Evolutionary conservation across 2,797 vertebrate genomes (phyloP).

Genomic region (Acipenser oxyrinchus): DNA sequence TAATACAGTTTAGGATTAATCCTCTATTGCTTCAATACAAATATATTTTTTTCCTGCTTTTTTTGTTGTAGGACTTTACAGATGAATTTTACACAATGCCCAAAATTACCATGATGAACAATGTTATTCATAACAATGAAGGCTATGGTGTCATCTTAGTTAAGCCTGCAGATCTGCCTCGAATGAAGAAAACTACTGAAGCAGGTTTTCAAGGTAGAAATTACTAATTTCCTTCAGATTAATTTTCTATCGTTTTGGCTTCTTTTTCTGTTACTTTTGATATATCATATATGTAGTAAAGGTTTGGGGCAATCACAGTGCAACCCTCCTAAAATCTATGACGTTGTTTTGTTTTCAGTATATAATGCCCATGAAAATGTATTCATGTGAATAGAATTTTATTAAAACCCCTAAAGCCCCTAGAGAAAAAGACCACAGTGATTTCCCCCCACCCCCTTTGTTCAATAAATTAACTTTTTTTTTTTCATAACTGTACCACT

Average conservation of each 20-base stretch:
- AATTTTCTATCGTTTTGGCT: background rate
- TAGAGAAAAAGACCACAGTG: conserved; percentile 19
- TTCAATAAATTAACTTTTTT: conserved; percentile 11
- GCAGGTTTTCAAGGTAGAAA: conserved; percentile 45
- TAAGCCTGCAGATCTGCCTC: conserved; percentile 53
- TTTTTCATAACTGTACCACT: background rate
- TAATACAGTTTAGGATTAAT: background rate
- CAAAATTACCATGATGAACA: conserved; percentile 83
- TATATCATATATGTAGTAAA: too few relatives aligned
- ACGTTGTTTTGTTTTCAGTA: background rate
- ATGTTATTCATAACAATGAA: conserved; percentile 89
- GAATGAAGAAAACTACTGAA: conserved; percentile 30
- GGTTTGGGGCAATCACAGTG: too few relatives aligned
- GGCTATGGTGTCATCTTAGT: conserved; percentile 86
- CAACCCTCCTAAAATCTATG: too few relatives aligned
- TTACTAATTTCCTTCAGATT: background rate
- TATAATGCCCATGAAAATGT: conserved; percentile 22
- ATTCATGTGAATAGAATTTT: conserved; percentile 22
- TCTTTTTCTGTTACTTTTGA: too few relatives aligned
- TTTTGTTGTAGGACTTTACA: conserved; percentile 72
- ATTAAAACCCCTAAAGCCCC: background rate
- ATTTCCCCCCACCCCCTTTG: conserved; percentile 12
- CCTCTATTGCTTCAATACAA: conserved; percentile 1
- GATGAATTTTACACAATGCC: conserved; percentile 74
- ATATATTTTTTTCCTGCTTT: conserved; percentile 12